These are phyloP conservation scores for Poeciliopsis prolifica DNA, from an alignment of 2,113 vertebrate species.

Conservation along the genomic window DNA sequence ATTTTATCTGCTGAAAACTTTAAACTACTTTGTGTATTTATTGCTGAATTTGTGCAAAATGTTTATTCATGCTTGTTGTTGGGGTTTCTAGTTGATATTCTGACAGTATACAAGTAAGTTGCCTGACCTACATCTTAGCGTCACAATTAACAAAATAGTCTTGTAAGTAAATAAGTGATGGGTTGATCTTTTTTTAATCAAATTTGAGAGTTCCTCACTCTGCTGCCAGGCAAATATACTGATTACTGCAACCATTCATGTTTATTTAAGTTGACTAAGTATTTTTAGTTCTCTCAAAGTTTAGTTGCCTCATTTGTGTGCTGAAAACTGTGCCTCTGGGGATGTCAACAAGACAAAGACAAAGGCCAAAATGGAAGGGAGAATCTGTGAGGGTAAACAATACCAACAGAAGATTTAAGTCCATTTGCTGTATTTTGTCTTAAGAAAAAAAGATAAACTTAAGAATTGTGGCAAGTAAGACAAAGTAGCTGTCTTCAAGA, in stretches of 20 bases:
- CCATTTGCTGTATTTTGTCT: constrained; percentile 12
- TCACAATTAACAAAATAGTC: neutral
- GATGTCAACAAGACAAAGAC: neutral
- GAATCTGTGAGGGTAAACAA: constrained; percentile 10
- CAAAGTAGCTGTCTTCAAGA: constrained; percentile 13
- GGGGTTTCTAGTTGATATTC: neutral
- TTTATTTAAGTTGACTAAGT: constrained; percentile 16
- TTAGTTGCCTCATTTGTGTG: neutral
- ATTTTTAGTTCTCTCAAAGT: neutral
- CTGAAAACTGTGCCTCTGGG: neutral
- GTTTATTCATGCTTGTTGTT: neutral
- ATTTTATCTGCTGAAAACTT: too few relatives aligned
- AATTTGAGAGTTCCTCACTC: neutral
- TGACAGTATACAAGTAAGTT: neutral
- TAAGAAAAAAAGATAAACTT: constrained; percentile 4
- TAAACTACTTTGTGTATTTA: neutral
- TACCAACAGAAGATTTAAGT: constrained; percentile 15
- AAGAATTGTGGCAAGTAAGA: constrained; percentile 20
- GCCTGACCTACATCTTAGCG: neutral
- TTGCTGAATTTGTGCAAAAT: neutral
- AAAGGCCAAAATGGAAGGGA: constrained; percentile 10
- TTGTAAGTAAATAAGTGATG: neutral
- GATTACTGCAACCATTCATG: constrained; percentile 10
- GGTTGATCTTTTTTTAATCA: constrained; percentile 14
- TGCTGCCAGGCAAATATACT: neutral